Percentiles rank a stretch among this genome's conserved stretches.
Evolutionary conservation across 2,888 invertebrate species (phyloP).

Genomic region (Epinotia ramella): DNA sequence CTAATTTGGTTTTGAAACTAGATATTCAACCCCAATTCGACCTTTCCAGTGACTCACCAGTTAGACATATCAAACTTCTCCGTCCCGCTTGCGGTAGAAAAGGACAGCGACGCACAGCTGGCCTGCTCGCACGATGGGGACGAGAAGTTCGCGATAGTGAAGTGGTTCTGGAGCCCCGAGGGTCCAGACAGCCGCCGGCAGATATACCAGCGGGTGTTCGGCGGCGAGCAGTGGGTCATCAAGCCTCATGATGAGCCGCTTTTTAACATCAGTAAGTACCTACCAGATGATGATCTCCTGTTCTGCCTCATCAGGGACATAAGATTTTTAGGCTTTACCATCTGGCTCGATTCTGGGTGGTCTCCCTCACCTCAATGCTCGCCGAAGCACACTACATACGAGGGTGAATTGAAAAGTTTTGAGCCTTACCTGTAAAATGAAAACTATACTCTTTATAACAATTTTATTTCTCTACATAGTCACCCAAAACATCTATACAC

Average conservation of each 20-base stretch:
- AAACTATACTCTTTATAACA: no score
- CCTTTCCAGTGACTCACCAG: slow-evolving; percentile 67
- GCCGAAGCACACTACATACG: no score
- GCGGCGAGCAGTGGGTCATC: not conserved
- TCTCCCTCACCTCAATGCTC: no score
- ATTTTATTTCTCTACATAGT: no score
- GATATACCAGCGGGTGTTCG: slow-evolving; percentile 5
- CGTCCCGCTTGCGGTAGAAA: slow-evolving; percentile 64
- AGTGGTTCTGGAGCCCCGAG: slow-evolving; percentile 19
- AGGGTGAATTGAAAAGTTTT: no score
- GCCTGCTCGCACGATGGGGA: slow-evolving; percentile 24
- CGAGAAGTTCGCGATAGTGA: not conserved
- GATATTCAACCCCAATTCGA: not conserved
- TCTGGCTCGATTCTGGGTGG: no score
- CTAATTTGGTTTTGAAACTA: no score
- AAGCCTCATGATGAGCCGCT: slow-evolving; percentile 1
- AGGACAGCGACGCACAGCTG: slow-evolving; percentile 57
- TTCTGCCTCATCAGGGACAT: no score
- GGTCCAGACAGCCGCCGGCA: not conserved
- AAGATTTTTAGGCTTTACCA: no score
- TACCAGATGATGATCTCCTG: no score
- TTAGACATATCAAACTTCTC: slow-evolving; percentile 68
- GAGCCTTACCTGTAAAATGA: no score
- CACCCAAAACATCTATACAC: no score
- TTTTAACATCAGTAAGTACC: slow-evolving; percentile 23